phyloP scores from a whole-genome alignment of 1,140 invertebrate species.

The Orchestia grillus region DNA sequence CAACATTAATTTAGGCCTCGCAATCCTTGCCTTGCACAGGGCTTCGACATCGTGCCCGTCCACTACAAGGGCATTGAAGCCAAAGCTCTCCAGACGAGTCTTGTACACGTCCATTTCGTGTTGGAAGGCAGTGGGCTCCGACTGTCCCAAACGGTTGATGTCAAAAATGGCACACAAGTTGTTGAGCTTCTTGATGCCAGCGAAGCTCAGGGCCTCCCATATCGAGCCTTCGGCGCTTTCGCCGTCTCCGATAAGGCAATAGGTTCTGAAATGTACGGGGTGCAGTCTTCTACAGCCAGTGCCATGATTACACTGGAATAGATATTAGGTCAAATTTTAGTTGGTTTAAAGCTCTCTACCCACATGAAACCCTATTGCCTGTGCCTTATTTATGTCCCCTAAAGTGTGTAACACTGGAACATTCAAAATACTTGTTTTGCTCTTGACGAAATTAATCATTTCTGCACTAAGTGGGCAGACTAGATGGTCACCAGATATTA shows the following conservation, averaged over 20 bases:
- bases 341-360: neutral
- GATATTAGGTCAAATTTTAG: conserved; percentile 6
- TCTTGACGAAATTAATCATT: no score
- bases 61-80: conserved; percentile 91
- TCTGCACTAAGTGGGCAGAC: no score
- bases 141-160: conserved; percentile 97
- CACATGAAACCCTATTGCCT: no score
- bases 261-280: conserved; percentile 80
- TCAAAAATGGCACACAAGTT: conserved; percentile 98
- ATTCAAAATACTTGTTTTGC: no score
- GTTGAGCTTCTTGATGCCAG: conserved; percentile 94
- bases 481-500: no score
- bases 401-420: no score
- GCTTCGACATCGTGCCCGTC: conserved; percentile 97
- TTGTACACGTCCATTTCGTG: conserved; percentile 93
- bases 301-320: conserved; percentile 37
- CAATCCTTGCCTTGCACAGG: conserved; percentile 79
- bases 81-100: conserved; percentile 91
- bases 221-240: conserved; percentile 98
- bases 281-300: conserved; percentile 15
- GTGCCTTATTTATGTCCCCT: no score
- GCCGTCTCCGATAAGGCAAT: conserved; percentile 96
- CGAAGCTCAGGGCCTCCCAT: conserved; percentile 98
- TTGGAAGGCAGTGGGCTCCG: conserved; percentile 91
- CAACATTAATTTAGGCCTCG: neutral